phyloP scores from a whole-genome alignment of 2,888 invertebrate genomes.

The Psylliodes chrysocephalus region DNA sequence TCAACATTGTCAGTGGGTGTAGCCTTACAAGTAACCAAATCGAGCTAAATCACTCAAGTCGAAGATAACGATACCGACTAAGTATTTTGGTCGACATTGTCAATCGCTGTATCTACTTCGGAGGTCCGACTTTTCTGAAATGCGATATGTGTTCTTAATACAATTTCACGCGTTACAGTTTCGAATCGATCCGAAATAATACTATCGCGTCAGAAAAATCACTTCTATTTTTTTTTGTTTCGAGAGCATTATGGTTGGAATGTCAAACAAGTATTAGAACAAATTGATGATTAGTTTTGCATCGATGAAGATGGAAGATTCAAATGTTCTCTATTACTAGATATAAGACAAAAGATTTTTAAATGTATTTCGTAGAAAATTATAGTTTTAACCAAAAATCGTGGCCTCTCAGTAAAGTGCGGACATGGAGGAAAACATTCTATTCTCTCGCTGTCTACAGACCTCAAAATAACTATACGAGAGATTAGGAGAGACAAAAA shows the following conservation, averaged over 20 bases:
- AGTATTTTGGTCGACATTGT: conserved; percentile 19
- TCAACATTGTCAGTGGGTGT: conserved; percentile 4
- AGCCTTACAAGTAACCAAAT: conserved; percentile 5
- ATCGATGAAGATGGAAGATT: no score
- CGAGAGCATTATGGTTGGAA: conserved; percentile 34
- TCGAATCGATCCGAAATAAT: conserved; percentile 40
- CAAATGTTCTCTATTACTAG: no score
- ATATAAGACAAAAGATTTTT: no score
- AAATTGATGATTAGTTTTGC: conserved; percentile 6
- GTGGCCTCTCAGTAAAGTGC: no score
- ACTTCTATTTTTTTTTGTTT: conserved; percentile 35
- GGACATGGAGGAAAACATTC: no score
- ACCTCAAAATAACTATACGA: no score
- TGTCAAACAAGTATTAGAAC: conserved; percentile 36
- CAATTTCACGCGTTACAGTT: conserved; percentile 63
- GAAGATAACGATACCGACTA: conserved; percentile 13
- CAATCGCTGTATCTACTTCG: conserved; percentile 55
- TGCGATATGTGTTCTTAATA: conserved; percentile 61
- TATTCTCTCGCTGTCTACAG: no score
- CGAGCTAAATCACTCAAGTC: conserved; percentile 12
- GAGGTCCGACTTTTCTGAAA: conserved; percentile 62
- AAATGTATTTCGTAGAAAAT: no score
- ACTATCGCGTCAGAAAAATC: conserved; percentile 39
- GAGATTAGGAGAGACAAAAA: no score
- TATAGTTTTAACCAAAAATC: no score